These are phyloP conservation scores for Eulemur rubriventer DNA, from an alignment of 2,797 vertebrate genomes.

Conservation along the genomic window DNA sequence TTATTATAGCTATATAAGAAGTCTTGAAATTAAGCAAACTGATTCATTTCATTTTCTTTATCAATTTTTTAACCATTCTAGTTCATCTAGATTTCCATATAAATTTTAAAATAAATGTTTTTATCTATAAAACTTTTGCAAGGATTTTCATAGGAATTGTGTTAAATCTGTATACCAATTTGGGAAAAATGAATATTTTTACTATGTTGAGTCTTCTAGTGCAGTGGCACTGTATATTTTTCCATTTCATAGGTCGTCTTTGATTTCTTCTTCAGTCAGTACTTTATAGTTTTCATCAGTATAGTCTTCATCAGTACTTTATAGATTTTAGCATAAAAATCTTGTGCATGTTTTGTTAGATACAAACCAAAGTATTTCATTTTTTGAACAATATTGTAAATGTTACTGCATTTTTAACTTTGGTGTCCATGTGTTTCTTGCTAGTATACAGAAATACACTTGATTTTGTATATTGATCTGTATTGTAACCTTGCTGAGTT, in stretches of 20 bases:
- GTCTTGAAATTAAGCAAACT: background rate
- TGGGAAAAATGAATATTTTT: background rate
- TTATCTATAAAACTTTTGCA: background rate
- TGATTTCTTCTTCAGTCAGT: background rate
- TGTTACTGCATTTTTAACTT: background rate
- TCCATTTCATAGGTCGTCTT: background rate
- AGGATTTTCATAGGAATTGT: background rate
- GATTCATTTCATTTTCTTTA: background rate
- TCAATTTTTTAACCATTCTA: background rate
- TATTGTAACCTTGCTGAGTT: background rate
- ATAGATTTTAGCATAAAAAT: background rate
- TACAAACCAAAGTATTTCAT: background rate
- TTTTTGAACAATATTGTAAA: background rate
- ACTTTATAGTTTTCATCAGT: no score
- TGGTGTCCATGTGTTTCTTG: background rate
- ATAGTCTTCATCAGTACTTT: background rate
- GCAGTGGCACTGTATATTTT: background rate
- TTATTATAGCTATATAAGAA: background rate
- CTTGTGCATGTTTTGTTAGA: background rate
- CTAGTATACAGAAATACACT: background rate
- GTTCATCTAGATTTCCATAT: background rate
- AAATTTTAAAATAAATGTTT: background rate
- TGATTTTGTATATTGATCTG: background rate
- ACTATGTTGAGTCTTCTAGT: background rate
- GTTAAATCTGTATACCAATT: background rate